A percentile compares a stretch with the other conserved stretches of the same genome.
phyloP scores from a whole-genome alignment of 2,888 invertebrate species.

The Tortrix viridana region DNA sequence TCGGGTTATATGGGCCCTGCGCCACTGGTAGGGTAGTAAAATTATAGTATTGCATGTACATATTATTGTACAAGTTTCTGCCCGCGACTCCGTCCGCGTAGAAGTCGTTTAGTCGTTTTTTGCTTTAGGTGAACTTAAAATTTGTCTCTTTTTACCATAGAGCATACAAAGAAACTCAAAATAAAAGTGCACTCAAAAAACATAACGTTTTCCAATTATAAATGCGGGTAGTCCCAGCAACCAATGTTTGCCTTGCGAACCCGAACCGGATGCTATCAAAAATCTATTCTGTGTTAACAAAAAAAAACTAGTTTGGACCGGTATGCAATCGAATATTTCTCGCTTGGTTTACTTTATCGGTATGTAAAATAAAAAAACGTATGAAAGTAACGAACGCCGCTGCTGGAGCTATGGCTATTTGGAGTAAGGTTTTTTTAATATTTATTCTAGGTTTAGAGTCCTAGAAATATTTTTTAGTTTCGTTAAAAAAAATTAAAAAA shows the following conservation, averaged over 20 bases:
- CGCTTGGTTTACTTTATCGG: conserved; percentile 23
- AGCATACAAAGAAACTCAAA: background rate
- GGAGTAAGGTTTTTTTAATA: background rate
- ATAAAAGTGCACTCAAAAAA: background rate
- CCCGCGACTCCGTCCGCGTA: too few relatives aligned
- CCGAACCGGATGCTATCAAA: conserved; percentile 8
- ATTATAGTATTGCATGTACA: too few relatives aligned
- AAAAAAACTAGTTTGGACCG: background rate
- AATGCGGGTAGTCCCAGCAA: background rate
- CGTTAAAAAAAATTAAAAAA: too few relatives aligned
- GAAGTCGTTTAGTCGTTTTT: too few relatives aligned
- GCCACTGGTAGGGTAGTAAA: too few relatives aligned
- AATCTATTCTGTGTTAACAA: conserved; percentile 10
- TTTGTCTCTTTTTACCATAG: too few relatives aligned
- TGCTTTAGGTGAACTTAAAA: too few relatives aligned
- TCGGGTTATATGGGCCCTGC: too few relatives aligned
- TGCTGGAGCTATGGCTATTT: background rate
- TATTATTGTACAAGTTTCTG: too few relatives aligned
- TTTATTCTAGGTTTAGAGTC: too few relatives aligned
- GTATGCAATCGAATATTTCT: conserved; percentile 31
- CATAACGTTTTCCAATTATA: background rate
- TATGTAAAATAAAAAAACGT: conserved; percentile 1
- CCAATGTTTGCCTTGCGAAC: conserved; percentile 9
- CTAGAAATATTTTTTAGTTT: too few relatives aligned
- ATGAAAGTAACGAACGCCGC: background rate